phyloP scores from a whole-genome alignment of 2,113 vertebrate species.

The Lanius collurio region DNA sequence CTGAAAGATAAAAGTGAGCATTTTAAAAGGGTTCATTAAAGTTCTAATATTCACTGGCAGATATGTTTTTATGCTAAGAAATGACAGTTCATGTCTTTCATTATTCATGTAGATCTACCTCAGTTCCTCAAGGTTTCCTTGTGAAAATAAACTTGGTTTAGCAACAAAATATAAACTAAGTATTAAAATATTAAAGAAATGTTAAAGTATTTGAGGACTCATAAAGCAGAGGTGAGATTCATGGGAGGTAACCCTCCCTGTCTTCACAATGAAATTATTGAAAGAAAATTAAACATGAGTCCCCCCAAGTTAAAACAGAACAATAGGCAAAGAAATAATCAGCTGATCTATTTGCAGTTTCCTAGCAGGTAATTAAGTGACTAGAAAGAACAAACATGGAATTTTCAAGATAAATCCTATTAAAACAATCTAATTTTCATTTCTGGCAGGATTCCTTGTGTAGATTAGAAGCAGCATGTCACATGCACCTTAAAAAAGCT shows the following conservation, averaged over 20 bases:
- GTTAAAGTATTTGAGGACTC: background rate
- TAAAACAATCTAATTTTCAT: background rate
- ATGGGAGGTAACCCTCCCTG: background rate
- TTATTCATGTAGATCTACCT: background rate
- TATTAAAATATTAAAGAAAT: background rate
- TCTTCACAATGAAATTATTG: background rate
- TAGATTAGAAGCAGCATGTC: background rate
- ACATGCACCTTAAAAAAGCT: background rate
- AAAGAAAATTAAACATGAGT: accelerated
- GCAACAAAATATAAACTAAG: background rate
- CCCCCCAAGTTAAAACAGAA: background rate
- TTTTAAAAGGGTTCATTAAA: background rate
- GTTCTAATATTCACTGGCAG: background rate
- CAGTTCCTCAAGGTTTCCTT: background rate
- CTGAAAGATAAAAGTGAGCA: background rate
- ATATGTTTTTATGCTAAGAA: background rate
- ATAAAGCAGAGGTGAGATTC: background rate
- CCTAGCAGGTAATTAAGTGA: background rate
- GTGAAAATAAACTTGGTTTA: background rate
- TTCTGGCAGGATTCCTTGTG: background rate
- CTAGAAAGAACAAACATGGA: background rate
- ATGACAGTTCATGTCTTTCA: background rate
- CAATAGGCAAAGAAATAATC: background rate
- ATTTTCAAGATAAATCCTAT: background rate
- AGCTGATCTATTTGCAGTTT: background rate